These are phyloP conservation scores for Zaprionus gabonicus DNA, from an alignment of 1,140 invertebrate species.

Conservation along the genomic window DNA sequence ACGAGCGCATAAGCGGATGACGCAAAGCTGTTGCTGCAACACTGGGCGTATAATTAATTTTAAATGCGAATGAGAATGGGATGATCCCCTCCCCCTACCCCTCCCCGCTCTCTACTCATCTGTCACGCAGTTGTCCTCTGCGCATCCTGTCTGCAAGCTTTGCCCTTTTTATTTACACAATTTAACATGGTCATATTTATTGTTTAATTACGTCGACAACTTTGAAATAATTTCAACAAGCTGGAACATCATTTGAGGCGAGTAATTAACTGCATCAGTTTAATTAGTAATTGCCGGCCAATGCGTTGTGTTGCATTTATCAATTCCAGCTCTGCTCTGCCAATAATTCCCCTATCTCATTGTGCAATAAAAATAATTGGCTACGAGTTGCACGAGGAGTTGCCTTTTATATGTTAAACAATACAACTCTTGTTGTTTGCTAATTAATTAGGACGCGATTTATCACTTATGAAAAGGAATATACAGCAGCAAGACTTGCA, in stretches of 20 bases:
- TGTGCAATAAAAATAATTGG: slow-evolving; percentile 23
- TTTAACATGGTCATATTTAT: slow-evolving; percentile 64
- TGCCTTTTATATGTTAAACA: not conserved
- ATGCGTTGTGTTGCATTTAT: slow-evolving; percentile 3
- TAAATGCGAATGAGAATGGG: slow-evolving; percentile 66
- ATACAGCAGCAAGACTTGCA: not conserved
- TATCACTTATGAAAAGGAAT: not conserved
- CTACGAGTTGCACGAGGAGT: not conserved
- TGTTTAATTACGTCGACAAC: slow-evolving; percentile 69
- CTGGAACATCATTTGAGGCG: slow-evolving; percentile 14
- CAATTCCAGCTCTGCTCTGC: slow-evolving; percentile 1
- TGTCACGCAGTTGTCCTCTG: slow-evolving; percentile 12
- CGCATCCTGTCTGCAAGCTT: slow-evolving; percentile 42
- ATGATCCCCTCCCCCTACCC: slow-evolving; percentile 1
- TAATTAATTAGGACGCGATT: not conserved
- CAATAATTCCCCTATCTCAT: not conserved
- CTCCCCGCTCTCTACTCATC: not conserved
- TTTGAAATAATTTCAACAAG: slow-evolving; percentile 65
- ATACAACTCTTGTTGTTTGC: not conserved
- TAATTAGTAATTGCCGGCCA: slow-evolving; percentile 53
- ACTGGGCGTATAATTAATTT: slow-evolving; percentile 80
- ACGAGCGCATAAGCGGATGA: slow-evolving; percentile 74
- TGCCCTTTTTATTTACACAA: slow-evolving; percentile 44
- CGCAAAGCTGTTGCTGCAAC: slow-evolving; percentile 62
- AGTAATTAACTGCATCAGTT: slow-evolving; percentile 66